phyloP scores from a whole-genome alignment of 2,113 vertebrate species.

The Pterocles burchelli region DNA sequence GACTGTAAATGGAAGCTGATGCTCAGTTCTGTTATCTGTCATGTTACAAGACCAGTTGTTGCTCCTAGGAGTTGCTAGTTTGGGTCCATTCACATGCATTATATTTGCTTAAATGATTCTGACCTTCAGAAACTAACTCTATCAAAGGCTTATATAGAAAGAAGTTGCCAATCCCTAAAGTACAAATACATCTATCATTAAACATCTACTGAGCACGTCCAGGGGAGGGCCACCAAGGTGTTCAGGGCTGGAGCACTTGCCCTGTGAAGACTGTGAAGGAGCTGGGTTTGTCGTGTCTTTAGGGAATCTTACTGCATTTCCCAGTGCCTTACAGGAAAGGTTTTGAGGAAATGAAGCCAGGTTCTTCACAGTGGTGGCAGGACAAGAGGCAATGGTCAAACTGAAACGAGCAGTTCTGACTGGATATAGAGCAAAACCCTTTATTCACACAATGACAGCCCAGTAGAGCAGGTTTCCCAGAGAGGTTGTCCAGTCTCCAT shows the following conservation, averaged over 20 bases:
- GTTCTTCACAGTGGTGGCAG: neutral
- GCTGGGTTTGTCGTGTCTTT: neutral
- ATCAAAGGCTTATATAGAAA: neutral
- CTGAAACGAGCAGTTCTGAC: neutral
- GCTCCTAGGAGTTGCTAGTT: neutral
- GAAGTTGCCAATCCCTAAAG: neutral
- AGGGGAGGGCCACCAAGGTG: neutral
- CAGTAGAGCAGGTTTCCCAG: neutral
- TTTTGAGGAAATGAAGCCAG: fast-evolving
- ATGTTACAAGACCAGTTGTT: neutral
- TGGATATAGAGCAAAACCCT: neutral
- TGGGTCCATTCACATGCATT: neutral
- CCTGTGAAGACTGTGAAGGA: neutral
- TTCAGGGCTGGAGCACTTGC: neutral
- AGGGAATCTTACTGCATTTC: neutral
- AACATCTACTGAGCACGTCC: neutral
- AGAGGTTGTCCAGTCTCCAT: neutral
- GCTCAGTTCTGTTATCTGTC: neutral
- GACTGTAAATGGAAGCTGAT: neutral
- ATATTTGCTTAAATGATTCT: neutral
- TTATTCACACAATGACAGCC: neutral
- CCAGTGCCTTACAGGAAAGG: neutral
- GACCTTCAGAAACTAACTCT: neutral
- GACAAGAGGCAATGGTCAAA: neutral
- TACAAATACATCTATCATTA: neutral